Base-by-base conservation (phyloP, 2,113 vertebrate species). In the Todiramphus saurophagus region DNA sequence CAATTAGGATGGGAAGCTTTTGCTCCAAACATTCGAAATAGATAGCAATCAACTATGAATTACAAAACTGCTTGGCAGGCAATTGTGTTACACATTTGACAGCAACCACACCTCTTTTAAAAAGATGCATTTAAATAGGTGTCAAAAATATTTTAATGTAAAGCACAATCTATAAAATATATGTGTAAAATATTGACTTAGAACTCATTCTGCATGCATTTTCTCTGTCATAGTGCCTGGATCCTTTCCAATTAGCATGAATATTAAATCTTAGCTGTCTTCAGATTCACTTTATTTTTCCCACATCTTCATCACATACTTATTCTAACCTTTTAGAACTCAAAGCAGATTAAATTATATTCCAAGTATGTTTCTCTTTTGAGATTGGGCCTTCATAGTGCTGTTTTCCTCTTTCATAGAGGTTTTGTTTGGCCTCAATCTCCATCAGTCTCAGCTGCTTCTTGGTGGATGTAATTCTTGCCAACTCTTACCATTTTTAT, bases 11-110 rank as follows among this genome's bases (percentile, higher is more conserved):
- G 2, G 27, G 28, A 78, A 67, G 9, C 55, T 66, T 89, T 67
- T 48, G 27, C 21, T 70, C 9, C 60, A 20, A 14, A 25, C 13
- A 31, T 82, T 68, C 43, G 70, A 70, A 81, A 43, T 44, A 25
- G 20, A 13, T 56, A 50, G 10, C 24, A 66, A 9, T 53, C 3
- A 56, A 7, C 28, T 63, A 19, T 0, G 0, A 59, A 74, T 55
- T 77, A 6, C 33, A 48, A n/a, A 77, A 20, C 13, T 51, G 31
- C 41, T 55, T 69, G 21, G 7, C 1, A 7, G 59, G 23, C 13
- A 50, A 7, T 10, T 15, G 27, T 15, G 17, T 33, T 60, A 24
- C 39, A 81, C 28, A 56, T 64, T 63, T 80, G 44, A 67, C 19
- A 60, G 28, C 23, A n/a, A 28, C 18, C 37, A 3, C 13, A 62